Percentiles rank a stretch among this genome's conserved stretches.
Conservation (phyloP, 1,140 invertebrate genomes). For the Trachelipus rathkii region DNA sequence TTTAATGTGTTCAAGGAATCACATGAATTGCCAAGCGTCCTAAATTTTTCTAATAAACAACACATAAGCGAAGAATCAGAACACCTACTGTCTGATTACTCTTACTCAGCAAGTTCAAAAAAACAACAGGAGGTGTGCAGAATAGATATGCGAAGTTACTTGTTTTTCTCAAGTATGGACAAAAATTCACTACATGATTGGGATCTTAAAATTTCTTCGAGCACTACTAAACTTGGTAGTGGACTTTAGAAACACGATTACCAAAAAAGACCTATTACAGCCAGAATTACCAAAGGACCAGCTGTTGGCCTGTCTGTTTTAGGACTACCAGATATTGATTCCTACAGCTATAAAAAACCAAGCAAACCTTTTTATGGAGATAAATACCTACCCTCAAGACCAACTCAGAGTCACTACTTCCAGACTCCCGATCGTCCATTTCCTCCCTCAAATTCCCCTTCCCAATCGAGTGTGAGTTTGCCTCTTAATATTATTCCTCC, state of each 20-base stretch:
- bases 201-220: background rate
- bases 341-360: background rate
- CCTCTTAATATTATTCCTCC: slow-evolving; percentile 4
- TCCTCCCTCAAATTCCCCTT: background rate
- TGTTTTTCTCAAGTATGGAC: background rate
- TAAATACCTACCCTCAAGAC: background rate
- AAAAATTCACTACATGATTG: slow-evolving; percentile 3
- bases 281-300: background rate
- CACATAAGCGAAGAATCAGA: no score
- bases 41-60: no score
- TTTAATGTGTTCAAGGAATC: no score
- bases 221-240: background rate
- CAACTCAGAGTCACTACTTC: background rate
- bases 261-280: background rate
- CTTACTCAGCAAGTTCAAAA: background rate
- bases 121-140: background rate
- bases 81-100: no score
- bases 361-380: background rate
- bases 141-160: background rate
- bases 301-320: background rate
- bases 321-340: background rate
- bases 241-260: background rate
- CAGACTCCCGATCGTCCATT: background rate
- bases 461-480: background rate
- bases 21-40: no score